Base-by-base conservation (phyloP, 2,113 vertebrate genomes). In the Onychostruthus taczanowskii region DNA sequence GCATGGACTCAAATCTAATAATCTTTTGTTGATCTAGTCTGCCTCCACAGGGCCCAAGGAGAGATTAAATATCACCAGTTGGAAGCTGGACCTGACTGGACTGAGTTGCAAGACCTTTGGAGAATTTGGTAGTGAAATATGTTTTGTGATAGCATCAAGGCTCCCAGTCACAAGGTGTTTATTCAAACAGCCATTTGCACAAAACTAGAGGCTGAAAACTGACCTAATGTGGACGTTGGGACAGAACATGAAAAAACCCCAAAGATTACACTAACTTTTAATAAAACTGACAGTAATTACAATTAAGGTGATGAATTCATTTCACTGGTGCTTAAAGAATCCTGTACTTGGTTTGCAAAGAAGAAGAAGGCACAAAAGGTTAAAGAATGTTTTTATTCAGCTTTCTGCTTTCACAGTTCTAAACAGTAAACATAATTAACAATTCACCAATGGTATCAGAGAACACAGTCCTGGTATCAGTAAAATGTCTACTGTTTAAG, bases 381-480 rank as follows among this genome's bases (percentile, higher is more conserved):
- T 93, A 87, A 93, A 87, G 81, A 89, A 94, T 47, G 43, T 63
- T 93, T 98, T 98, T 97, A 98, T 98, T 98, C n/a, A 37, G 55
- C 58, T 72, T 96, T 96, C 80, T 70, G 49, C 67, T 97, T 90
- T 96, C 90, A 92, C 62, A 93, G 70, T 85, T 97, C 79, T 94
- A 96, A 96, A 96, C 88, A 96, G 76, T 81, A 95, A 96, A 96
- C 41, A 76, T 58, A 91, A 93, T 82, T 77, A 93, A 89, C 67
- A 95, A 87, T 91, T 90, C 41, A 87, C 56, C 41, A 66, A 63
- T 13, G 35, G 81, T 78, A 84, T 69, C 16, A 14, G 80, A 87
- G 74, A 85, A 91, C 41, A 46, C 1, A 82, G 43, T 58, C 46
- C 62, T 24, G 35, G 68, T 30, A 81, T 91, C 92, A 96, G 92